Evolutionary conservation across 2,113 vertebrate species (phyloP).

Genomic region (Myxocyprinus asiaticus): DNA sequence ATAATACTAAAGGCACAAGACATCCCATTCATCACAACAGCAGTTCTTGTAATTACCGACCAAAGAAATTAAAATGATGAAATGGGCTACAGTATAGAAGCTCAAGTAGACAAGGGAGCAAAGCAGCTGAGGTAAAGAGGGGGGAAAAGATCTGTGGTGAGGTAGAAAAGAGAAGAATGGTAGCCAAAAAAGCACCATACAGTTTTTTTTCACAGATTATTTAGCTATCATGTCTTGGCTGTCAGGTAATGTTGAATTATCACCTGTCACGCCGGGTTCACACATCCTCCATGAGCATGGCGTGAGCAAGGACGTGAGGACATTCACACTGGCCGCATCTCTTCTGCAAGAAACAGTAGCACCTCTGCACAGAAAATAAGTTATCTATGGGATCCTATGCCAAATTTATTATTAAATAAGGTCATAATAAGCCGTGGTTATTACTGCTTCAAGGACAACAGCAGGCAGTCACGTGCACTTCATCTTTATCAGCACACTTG

Average conservation of each 20-base stretch:
- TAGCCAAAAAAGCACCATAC: not conserved
- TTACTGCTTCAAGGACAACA: too few relatives aligned
- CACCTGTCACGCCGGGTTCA: slow-evolving; percentile 8
- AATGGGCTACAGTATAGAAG: not conserved
- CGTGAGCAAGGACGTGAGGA: too few relatives aligned
- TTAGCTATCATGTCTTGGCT: not conserved
- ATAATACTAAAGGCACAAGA: slow-evolving; percentile 28
- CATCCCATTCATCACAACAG: slow-evolving; percentile 23
- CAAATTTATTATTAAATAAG: too few relatives aligned
- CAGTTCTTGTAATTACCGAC: slow-evolving; percentile 26
- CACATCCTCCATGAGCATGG: too few relatives aligned
- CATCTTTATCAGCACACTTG: too few relatives aligned
- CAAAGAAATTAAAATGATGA: slow-evolving; percentile 7
- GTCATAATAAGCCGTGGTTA: too few relatives aligned
- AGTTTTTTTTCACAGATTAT: not conserved
- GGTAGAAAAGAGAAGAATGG: not conserved
- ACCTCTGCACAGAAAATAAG: too few relatives aligned
- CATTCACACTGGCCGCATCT: too few relatives aligned
- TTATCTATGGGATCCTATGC: too few relatives aligned
- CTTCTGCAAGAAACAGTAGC: too few relatives aligned
- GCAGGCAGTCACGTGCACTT: too few relatives aligned
- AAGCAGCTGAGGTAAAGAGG: not conserved
- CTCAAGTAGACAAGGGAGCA: not conserved
- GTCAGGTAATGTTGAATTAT: slow-evolving; percentile 13
- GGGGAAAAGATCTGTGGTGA: not conserved